Evolutionary conservation across 1,140 invertebrate species (phyloP).

Genomic region (Rhyzopertha dominica): DNA sequence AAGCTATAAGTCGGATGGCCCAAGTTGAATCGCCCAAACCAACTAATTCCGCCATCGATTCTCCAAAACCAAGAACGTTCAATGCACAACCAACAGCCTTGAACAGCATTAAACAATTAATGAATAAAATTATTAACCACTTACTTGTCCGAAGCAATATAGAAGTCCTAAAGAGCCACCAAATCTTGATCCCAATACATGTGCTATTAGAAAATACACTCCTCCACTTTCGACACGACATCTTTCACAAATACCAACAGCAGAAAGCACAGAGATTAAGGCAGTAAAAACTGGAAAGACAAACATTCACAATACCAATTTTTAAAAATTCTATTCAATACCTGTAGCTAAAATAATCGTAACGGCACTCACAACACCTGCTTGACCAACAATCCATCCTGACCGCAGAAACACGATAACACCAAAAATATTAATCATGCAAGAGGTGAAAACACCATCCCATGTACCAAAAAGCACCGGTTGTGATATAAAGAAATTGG

Average conservation of each 20-base stretch:
- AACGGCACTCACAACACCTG: conserved; percentile 82
- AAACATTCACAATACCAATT: too few species aligned
- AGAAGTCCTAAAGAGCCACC: conserved; percentile 87
- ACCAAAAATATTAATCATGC: conserved; percentile 94
- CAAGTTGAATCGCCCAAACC: conserved; percentile 64
- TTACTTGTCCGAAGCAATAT: conserved; percentile 93
- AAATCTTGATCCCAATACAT: conserved; percentile 87
- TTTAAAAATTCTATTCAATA: conserved; percentile 45
- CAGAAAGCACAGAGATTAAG: conserved; percentile 85
- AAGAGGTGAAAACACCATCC: conserved; percentile 95
- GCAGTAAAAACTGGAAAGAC: conserved; percentile 72
- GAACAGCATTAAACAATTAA: too few species aligned
- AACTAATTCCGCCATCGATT: conserved; percentile 84
- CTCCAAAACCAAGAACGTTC: conserved; percentile 91
- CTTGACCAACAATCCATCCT: conserved; percentile 95
- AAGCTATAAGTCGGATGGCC: conserved; percentile 75
- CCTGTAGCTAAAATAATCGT: conserved; percentile 83
- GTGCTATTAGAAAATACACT: conserved; percentile 90
- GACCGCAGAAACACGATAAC: conserved; percentile 94
- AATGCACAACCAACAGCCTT: conserved; percentile 92
- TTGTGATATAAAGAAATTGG: conserved; percentile 88
- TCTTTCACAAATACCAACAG: conserved; percentile 92
- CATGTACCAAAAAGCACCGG: conserved; percentile 94
- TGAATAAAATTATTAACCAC: conserved; percentile 8
- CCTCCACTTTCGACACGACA: conserved; percentile 92